These are phyloP conservation scores for Helicoverpa zea DNA, from an alignment of 1,140 invertebrate genomes.

Conservation along the genomic window DNA sequence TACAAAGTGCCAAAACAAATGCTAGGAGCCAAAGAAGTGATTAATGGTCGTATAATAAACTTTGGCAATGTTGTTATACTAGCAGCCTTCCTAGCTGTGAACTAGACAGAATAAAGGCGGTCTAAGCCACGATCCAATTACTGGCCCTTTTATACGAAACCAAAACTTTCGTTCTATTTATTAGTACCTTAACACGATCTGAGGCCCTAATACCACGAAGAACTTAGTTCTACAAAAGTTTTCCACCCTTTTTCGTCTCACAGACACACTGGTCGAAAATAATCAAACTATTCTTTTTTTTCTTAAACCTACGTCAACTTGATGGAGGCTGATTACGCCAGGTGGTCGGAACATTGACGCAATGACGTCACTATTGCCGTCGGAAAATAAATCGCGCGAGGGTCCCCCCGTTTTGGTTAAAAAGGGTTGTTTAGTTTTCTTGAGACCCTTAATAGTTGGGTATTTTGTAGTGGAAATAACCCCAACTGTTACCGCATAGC, in stretches of 20 bases:
- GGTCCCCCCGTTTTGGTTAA: constrained; percentile 23
- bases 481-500: constrained; percentile 35
- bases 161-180: constrained; percentile 18
- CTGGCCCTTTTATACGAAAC: constrained; percentile 4
- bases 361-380: constrained; percentile 47
- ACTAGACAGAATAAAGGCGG: not conserved
- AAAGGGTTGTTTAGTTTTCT: constrained; percentile 50
- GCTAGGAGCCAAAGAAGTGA: not conserved
- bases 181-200: not conserved
- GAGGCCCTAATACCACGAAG: not conserved
- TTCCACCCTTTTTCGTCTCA: not conserved
- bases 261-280: not conserved
- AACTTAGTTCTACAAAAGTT: not conserved
- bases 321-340: constrained; percentile 54
- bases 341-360: constrained; percentile 48
- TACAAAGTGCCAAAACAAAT: not conserved
- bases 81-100: not conserved
- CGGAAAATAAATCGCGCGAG: constrained; percentile 48
- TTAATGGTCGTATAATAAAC: not conserved
- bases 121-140: constrained; percentile 21
- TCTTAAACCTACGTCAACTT: constrained; percentile 50
- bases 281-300: constrained; percentile 43
- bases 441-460: constrained; percentile 43
- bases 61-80: too few species aligned
- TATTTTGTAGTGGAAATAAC: constrained; percentile 26